phyloP scores from a whole-genome alignment of 2,113 vertebrate genomes.

The Melanerpes formicivorus region DNA sequence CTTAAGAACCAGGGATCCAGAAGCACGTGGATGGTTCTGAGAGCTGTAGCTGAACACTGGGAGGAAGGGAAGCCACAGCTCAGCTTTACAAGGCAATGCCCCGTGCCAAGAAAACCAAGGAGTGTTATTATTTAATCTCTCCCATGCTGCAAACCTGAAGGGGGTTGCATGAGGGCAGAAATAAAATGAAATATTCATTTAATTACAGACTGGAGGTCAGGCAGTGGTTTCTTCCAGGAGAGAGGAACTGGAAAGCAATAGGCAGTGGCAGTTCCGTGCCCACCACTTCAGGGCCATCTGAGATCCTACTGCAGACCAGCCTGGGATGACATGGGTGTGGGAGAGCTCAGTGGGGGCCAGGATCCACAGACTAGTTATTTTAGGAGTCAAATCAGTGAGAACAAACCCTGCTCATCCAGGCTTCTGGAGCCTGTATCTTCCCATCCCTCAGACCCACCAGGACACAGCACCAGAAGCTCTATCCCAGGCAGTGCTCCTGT shows the following conservation, averaged over 20 bases:
- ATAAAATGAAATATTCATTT: background rate
- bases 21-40: background rate
- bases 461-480: background rate
- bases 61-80: background rate
- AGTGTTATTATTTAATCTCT: background rate
- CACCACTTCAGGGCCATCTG: background rate
- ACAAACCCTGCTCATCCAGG: background rate
- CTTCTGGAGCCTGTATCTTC: background rate
- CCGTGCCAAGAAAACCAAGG: background rate
- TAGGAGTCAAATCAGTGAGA: too few species aligned
- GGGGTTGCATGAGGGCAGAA: background rate
- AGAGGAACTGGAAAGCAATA: background rate
- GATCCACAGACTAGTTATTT: background rate
- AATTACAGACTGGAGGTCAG: background rate
- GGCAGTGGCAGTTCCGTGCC: background rate
- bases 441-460: too few species aligned
- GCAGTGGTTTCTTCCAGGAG: background rate
- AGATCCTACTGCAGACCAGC: background rate
- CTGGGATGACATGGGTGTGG: background rate
- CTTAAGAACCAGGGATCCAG: background rate
- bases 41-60: background rate
- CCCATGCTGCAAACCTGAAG: background rate
- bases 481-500: background rate
- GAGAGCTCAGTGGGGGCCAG: too few species aligned
- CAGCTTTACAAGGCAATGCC: background rate